Evolutionary conservation across 1,140 invertebrate genomes (phyloP), one percentile per base, ranked within the genome.

Genomic region (Nebria ingens): DNA sequence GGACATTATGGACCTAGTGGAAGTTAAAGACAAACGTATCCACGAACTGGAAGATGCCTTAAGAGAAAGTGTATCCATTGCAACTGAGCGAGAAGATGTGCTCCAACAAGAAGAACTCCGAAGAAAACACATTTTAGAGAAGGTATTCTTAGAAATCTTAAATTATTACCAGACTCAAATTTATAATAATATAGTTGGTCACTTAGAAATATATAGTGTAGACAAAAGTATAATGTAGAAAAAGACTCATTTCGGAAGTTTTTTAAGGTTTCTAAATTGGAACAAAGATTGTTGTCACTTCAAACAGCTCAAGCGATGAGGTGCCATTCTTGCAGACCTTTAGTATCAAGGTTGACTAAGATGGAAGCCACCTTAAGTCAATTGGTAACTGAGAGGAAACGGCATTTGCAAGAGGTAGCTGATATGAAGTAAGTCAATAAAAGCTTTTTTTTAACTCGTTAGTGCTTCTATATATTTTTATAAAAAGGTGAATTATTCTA

Each of bases 1-100:
- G 52, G 76, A 80, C 56, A 61, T 77, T 17, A 55, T 74, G 25
- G 66, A 70, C 9, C 70, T 76, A 19, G 73, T 77, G 12, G 73
- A 81, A 55, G 75, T 71, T 56, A 81, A 78, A 68, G 71, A 74
- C 25, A 77, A 74, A 56, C 76, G 85, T 54, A 87, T 93, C 59
- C 77, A 85, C 60, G 87, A 91, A 71, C 68, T 93, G 45, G 87
- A 92, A 68, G 81, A 89, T 56, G 87, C 87, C 3, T 71, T 93
- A 20, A 77, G 82, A 56, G 80, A 84, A 62, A 83, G 79, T 21
- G 75, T 85, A 25, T 65, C 78, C 59, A 80, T 85, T 58, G 78
- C 80, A 13, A 76, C 77, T 1, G 80, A 85, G 54, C 71, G 78
- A 45, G 83, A 86, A 56, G 74, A 73, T 38, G 79, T 82, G 59